Percentiles rank a stretch among this genome's conserved stretches.
Evolutionary conservation across 2,113 vertebrate genomes (phyloP).

Genomic region (Melozone crissalis): DNA sequence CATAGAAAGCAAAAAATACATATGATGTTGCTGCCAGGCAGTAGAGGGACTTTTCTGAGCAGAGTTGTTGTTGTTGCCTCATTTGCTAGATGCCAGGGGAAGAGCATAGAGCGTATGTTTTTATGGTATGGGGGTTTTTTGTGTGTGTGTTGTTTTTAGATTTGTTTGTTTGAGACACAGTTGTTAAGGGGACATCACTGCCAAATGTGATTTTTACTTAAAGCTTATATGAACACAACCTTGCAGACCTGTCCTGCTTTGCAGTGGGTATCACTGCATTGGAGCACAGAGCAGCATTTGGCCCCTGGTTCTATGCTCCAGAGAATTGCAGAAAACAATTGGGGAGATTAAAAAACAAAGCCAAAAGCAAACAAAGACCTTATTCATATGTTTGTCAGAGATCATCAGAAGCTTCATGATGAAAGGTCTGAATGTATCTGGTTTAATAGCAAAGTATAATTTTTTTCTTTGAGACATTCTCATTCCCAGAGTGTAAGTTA

Average conservation of each 20-base stretch:
- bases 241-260: background rate
- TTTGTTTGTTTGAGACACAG: background rate
- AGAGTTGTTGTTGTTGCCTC: constrained; percentile 41
- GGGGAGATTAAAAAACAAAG: constrained; percentile 22
- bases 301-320: background rate
- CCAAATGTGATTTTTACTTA: constrained; percentile 20
- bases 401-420: constrained; percentile 40
- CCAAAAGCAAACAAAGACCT: constrained; percentile 42
- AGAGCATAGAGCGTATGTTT: background rate
- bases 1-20: constrained; percentile 32
- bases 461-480: constrained; percentile 33
- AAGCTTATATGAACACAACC: background rate
- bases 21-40: constrained; percentile 43
- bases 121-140: background rate
- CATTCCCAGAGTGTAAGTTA: constrained; percentile 70
- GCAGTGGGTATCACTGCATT: background rate
- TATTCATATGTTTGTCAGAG: constrained; percentile 46
- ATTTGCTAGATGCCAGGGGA: constrained; percentile 29
- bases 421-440: constrained; percentile 55
- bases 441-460: constrained; percentile 50
- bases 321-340: background rate
- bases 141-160: constrained; percentile 33
- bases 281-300: background rate
- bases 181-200: constrained; percentile 16
- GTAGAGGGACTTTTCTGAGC: background rate